Percentiles rank a stretch among this genome's conserved stretches.
Conservation (phyloP, 2,797 vertebrate species). For the Knipowitschia caucasica region DNA sequence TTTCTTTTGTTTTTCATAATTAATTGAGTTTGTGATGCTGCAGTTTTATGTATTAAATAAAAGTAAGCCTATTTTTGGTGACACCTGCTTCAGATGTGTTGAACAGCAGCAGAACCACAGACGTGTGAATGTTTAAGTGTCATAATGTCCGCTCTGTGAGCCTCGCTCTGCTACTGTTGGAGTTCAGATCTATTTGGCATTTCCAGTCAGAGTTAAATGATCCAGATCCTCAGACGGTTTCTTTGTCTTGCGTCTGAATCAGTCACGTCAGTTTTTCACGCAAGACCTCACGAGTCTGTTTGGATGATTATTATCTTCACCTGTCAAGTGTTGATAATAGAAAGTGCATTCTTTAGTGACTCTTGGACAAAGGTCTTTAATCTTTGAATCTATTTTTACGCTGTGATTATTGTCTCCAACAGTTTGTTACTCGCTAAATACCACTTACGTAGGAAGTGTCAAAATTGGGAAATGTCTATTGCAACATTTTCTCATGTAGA, state of each 20-base stretch:
- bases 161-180: too few relatives aligned
- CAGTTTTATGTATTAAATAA: conserved; percentile 54
- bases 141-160: too few relatives aligned
- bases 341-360: neutral
- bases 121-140: too few relatives aligned
- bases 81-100: neutral
- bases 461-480: neutral
- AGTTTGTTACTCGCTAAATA: neutral
- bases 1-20: conserved; percentile 64
- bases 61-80: conserved; percentile 58
- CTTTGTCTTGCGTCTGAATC: too few relatives aligned
- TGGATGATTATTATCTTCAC: neutral
- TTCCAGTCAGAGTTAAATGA: too few relatives aligned
- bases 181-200: too few relatives aligned
- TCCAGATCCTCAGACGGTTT: too few relatives aligned
- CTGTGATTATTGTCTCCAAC: neutral
- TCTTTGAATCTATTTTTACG: neutral
- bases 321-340: neutral
- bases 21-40: conserved; percentile 56
- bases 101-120: too few relatives aligned
- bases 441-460: neutral
- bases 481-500: neutral
- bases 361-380: neutral
- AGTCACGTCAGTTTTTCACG: neutral
- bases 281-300: neutral